Percentiles rank a stretch among this genome's conserved stretches.
Conservation (phyloP, 2,888 invertebrate species). For the Plemyria rubiginata region DNA sequence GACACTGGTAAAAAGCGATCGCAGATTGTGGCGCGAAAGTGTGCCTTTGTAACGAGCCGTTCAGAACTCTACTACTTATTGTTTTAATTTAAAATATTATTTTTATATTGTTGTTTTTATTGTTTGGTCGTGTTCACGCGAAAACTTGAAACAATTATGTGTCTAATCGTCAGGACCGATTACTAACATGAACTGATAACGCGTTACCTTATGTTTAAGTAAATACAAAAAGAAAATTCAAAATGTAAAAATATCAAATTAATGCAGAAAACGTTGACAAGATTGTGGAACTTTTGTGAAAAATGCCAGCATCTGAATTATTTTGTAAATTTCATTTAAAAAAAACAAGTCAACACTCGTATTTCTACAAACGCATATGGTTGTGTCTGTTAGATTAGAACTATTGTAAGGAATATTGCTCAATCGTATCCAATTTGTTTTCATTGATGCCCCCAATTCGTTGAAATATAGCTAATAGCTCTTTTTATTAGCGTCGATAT, state of each 20-base stretch:
- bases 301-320: too few relatives aligned
- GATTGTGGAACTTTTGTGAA: background rate
- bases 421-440: slow-evolving; percentile 51
- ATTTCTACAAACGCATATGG: background rate
- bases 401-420: slow-evolving; percentile 33
- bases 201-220: background rate
- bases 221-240: background rate
- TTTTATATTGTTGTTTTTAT: too few relatives aligned
- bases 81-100: background rate
- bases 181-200: background rate
- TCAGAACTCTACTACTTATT: background rate
- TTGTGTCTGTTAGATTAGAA: slow-evolving; percentile 4
- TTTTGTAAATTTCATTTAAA: background rate
- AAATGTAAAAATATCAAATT: background rate
- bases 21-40: slow-evolving; percentile 16
- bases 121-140: background rate
- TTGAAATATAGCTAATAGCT: slow-evolving; percentile 26
- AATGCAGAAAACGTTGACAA: background rate
- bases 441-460: slow-evolving; percentile 55
- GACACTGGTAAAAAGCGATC: slow-evolving; percentile 35
- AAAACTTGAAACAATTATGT: background rate
- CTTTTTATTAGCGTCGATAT: slow-evolving; percentile 24
- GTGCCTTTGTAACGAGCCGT: slow-evolving; percentile 32
- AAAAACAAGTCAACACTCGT: slow-evolving; percentile 1
- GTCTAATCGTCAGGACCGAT: background rate